These are phyloP conservation scores for Lochmaea capreae DNA, from an alignment of 2,888 invertebrate species.

Conservation along the genomic window DNA sequence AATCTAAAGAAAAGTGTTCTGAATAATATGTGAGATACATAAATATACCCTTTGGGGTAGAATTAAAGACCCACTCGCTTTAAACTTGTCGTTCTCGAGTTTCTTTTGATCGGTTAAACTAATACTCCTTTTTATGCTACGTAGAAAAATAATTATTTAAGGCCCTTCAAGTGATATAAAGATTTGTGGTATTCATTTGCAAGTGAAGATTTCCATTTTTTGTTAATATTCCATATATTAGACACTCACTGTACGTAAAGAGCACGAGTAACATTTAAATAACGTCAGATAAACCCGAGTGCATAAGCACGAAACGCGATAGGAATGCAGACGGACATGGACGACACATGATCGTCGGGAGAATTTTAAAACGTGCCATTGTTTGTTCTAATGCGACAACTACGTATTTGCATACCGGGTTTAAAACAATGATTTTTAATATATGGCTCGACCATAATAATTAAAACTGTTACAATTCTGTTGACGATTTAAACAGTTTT, in stretches of 20 bases:
- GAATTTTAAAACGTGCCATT: slow-evolving; percentile 39
- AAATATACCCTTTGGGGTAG: too few species aligned
- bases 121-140: too few species aligned
- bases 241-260: slow-evolving; percentile 3
- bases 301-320: slow-evolving; percentile 33
- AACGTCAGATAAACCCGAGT: slow-evolving; percentile 17
- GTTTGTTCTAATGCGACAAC: slow-evolving; percentile 37
- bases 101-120: too few species aligned
- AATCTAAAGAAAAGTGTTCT: too few species aligned
- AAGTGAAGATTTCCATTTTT: not conserved
- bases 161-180: not conserved
- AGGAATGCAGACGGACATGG: slow-evolving; percentile 37
- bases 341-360: slow-evolving; percentile 34
- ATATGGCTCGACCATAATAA: not conserved
- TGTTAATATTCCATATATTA: not conserved
- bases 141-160: too few species aligned
- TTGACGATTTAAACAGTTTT: not conserved
- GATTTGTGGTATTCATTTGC: not conserved
- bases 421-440: slow-evolving; percentile 11
- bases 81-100: too few species aligned
- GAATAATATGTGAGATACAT: too few species aligned
- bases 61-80: too few species aligned
- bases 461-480: not conserved
- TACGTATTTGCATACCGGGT: slow-evolving; percentile 35
- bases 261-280: slow-evolving; percentile 20